phyloP scores from a whole-genome alignment of 2,888 invertebrate genomes.

The Nemotelus nigrinus region DNA sequence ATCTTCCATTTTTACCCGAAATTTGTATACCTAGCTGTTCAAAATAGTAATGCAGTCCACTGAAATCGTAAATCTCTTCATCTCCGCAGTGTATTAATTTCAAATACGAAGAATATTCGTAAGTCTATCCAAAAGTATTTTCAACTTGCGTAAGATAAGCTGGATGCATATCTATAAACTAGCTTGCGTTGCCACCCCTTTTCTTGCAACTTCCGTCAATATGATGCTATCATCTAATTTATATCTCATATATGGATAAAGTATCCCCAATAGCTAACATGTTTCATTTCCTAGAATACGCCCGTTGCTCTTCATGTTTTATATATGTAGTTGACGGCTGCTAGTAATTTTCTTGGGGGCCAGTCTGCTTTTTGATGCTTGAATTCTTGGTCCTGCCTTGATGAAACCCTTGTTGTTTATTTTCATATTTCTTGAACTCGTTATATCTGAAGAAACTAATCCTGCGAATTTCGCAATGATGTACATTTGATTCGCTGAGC shows the following conservation, averaged over 20 bases:
- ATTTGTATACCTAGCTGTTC: too few species aligned
- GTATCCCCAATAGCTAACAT: not conserved
- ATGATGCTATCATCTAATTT: not conserved
- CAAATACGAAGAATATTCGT: not conserved
- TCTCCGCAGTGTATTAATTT: conserved; percentile 24
- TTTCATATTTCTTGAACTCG: not conserved
- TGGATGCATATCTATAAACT: conserved; percentile 17
- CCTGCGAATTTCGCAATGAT: conserved; percentile 15
- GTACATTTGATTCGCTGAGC: conserved; percentile 37
- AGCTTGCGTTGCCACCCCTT: conserved; percentile 24
- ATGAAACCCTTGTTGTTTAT: not conserved
- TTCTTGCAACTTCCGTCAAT: not conserved
- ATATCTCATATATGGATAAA: conserved; percentile 1
- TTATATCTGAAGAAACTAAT: conserved; percentile 15
- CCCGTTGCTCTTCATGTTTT: conserved; percentile 12
- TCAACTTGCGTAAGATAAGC: conserved; percentile 30
- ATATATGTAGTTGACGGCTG: not conserved
- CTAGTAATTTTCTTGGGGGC: not conserved
- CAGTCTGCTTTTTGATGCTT: too few species aligned
- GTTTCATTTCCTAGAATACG: conserved; percentile 14
- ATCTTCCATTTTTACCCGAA: not conserved
- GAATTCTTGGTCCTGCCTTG: not conserved
- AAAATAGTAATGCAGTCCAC: too few species aligned
- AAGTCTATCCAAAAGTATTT: conserved; percentile 23
- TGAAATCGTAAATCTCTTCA: too few species aligned